Evolutionary conservation across 2,113 vertebrate species (phyloP), one percentile per base, ranked within the genome.

Genomic region (Thomomys bottae): DNA sequence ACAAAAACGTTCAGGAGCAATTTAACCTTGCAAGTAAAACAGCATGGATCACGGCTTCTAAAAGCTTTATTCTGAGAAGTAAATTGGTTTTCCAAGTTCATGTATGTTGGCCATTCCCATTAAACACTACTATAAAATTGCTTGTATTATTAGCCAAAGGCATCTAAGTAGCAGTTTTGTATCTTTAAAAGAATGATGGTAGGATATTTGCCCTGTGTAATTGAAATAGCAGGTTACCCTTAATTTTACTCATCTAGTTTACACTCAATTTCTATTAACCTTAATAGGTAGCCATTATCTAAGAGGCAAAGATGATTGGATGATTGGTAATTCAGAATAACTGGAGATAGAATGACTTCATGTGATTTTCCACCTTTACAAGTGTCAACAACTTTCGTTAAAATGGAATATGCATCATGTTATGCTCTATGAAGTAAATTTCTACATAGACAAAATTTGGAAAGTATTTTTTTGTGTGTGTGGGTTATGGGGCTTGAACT

Each of bases 171-270:
- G 68, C 38, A 63, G 11, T 63, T 88, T 80, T 91, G 49, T 42
- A 63, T 84, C 92, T 84, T 73, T 36, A 73, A 86, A 81, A 82
- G 68, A 64, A 59, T 66, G 40, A 64, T 85, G 40, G 83, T 34
- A 79, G 72, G 57, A 63, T 26, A 18, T 40, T 26, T 57, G 34
- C 40, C 40, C 28, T 94, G 67, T 71, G 61, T 83, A 85, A 83
- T 57, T 77, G 68, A 49, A 57, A 79, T 94, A 87, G 88, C 70
- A 84, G 28, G 72, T 57, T 32, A 87, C 26, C n/a, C 64, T 95
- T 88, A 89, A 84, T 89, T 94, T 95, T 89, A 90, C 96, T 95
- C 88, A 87, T 75, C n/a, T 77, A 81, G 49, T 93, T 95, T 95
- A 89, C 73, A 88, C 92, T 96, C 42, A 61, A 64, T 89, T 95